Evolutionary conservation across 2,888 invertebrate species (phyloP).

Genomic region (Sminthurides aquaticus): DNA sequence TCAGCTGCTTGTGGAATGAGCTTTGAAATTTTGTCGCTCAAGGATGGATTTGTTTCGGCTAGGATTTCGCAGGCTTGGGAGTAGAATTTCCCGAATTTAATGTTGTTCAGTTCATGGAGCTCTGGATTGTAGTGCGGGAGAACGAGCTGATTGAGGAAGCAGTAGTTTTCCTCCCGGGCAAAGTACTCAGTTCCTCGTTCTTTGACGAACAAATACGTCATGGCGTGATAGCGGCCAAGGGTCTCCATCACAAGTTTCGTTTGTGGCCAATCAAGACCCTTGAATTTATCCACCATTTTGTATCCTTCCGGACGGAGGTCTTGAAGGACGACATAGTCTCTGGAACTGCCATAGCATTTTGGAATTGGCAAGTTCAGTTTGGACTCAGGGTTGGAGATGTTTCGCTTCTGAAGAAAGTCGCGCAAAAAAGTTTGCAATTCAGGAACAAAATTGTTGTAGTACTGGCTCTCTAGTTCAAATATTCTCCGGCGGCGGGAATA

Average conservation of each 20-base stretch:
- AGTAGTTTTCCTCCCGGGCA: background rate
- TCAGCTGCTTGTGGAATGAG: background rate
- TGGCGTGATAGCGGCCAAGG: constrained; percentile 17
- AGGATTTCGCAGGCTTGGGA: background rate
- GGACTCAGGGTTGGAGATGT: background rate
- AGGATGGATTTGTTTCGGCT: background rate
- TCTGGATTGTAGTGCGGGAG: background rate
- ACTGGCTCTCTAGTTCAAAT: constrained; percentile 26
- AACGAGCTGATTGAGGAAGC: background rate
- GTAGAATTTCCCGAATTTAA: background rate
- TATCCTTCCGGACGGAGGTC: constrained; percentile 29
- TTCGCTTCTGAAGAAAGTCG: background rate
- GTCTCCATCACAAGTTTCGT: constrained; percentile 7
- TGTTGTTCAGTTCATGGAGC: background rate
- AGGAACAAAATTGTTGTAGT: constrained; percentile 24
- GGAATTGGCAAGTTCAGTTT: constrained; percentile 24
- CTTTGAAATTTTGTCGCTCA: constrained; percentile 19
- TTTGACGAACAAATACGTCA: constrained; percentile 8
- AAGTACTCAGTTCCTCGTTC: constrained; percentile 12
- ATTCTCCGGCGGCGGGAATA: constrained; percentile 21
- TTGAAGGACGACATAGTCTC: constrained; percentile 25
- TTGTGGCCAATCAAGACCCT: constrained; percentile 11
- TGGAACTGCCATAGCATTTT: constrained; percentile 28
- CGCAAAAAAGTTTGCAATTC: background rate
- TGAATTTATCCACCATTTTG: constrained; percentile 27